Percentiles rank a stretch among this genome's conserved stretches.
Evolutionary conservation across 2,113 vertebrate species (phyloP).

Genomic region (Bambusicola thoracicus): DNA sequence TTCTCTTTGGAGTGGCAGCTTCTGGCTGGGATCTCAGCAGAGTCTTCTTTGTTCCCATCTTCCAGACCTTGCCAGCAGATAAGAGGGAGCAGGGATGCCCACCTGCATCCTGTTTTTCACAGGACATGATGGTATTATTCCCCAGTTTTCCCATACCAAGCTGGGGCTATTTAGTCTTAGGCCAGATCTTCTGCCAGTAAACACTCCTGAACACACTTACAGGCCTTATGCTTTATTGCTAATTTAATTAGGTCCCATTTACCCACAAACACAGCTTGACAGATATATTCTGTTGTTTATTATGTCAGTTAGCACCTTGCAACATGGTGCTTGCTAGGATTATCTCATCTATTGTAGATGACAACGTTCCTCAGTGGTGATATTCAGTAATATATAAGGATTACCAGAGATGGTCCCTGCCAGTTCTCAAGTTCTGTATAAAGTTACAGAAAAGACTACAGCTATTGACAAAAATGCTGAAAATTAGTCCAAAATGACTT

Average conservation of each 20-base stretch:
- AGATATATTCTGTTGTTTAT: slow-evolving; percentile 22
- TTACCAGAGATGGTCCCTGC: not conserved
- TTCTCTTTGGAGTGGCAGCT: too few species aligned
- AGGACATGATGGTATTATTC: too few species aligned
- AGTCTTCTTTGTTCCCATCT: too few species aligned
- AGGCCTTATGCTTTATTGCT: slow-evolving; percentile 16
- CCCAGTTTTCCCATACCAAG: too few species aligned
- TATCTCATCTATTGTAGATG: slow-evolving; percentile 12
- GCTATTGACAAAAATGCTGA: not conserved
- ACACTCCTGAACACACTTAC: too few species aligned
- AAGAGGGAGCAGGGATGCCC: too few species aligned
- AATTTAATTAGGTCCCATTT: slow-evolving; percentile 39
- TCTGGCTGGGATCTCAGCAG: too few species aligned
- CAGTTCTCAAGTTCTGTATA: not conserved
- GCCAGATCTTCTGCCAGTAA: too few species aligned
- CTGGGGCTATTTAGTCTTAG: too few species aligned
- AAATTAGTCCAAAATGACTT: not conserved
- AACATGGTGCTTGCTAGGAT: slow-evolving; percentile 9
- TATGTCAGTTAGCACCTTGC: slow-evolving; percentile 9
- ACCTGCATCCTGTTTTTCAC: too few species aligned
- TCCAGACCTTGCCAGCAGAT: too few species aligned
- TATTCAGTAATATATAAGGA: not conserved
- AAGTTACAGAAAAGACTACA: not conserved
- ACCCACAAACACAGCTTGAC: slow-evolving; percentile 41
- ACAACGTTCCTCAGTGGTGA: not conserved